Conservation (phyloP, 30 jellyfish, hydroid and myxozoan species). For the Hydractinia symbiolongicarpus region DNA sequence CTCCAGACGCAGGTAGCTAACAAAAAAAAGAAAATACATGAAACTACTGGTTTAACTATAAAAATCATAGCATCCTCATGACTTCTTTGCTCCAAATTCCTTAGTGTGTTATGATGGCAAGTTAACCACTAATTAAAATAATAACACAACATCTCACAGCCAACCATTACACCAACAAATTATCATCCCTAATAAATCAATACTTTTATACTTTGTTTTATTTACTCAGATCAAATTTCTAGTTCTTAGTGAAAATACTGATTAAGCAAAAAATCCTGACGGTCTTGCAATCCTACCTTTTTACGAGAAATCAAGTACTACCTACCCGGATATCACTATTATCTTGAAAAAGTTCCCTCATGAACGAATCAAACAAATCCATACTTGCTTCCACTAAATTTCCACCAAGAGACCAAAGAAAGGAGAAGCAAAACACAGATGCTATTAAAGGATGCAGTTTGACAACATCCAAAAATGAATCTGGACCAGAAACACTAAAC, state of each 20-base stretch:
- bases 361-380: conserved; percentile 65
- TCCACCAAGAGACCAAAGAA: conserved; percentile 90
- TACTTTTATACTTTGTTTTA: too few relatives aligned
- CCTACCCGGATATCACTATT: conserved; percentile 72
- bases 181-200: too few relatives aligned
- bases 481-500: conserved; percentile 50
- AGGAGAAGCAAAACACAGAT: conserved; percentile 64
- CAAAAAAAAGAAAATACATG: neutral
- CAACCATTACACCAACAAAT: neutral
- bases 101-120: neutral
- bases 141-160: neutral
- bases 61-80: too few relatives aligned
- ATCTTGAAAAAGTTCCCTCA: conserved; percentile 78
- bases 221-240: too few relatives aligned
- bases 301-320: neutral
- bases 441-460: conserved; percentile 70
- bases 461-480: conserved; percentile 63
- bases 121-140: neutral
- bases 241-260: too few relatives aligned
- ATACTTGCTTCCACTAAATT: conserved; percentile 68
- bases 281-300: too few relatives aligned
- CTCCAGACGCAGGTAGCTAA: conserved; percentile 84
- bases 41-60: neutral
- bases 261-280: too few relatives aligned
- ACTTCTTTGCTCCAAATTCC: too few relatives aligned